A percentile compares a stretch with the other conserved stretches of the same genome.
Conservation (phyloP, 2,797 vertebrate species). For the Etheostoma nigrum region DNA sequence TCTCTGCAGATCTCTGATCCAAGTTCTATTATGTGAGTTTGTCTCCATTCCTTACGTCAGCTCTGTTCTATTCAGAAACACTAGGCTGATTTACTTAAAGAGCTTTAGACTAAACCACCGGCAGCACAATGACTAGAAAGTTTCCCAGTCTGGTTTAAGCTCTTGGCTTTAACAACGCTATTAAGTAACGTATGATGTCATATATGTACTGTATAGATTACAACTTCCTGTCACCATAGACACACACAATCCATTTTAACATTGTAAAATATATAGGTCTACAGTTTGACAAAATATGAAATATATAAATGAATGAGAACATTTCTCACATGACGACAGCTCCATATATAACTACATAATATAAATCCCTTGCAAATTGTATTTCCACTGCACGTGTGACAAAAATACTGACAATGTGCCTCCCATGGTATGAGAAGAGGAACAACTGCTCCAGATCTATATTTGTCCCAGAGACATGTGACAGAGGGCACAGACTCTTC, state of each 20-base stretch:
- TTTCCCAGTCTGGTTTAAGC: background rate
- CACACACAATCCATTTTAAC: background rate
- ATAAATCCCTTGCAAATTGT: constrained; percentile 32
- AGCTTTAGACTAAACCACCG: constrained; percentile 24
- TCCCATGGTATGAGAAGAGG: constrained; percentile 44
- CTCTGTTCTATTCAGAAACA: constrained; percentile 19
- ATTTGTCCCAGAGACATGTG: constrained; percentile 58
- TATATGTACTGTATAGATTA: background rate
- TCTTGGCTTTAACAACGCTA: constrained; percentile 19
- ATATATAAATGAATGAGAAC: background rate
- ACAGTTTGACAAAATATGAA: constrained; percentile 7
- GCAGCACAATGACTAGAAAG: constrained; percentile 20
- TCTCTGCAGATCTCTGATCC: constrained; percentile 7
- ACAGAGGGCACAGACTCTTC: constrained; percentile 61
- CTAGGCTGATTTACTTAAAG: constrained; percentile 9
- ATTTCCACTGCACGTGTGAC: constrained; percentile 35
- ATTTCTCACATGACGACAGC: background rate
- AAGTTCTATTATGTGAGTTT: background rate
- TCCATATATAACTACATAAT: constrained; percentile 11
- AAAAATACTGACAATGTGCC: constrained; percentile 46
- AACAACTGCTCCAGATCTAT: constrained; percentile 73
- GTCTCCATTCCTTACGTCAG: background rate
- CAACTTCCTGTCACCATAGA: background rate
- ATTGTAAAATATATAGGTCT: constrained; percentile 1
- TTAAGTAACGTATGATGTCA: background rate